These are phyloP conservation scores for Brachionus sp. DNA, from an alignment of 1,140 invertebrate species.

Conservation along the genomic window DNA sequence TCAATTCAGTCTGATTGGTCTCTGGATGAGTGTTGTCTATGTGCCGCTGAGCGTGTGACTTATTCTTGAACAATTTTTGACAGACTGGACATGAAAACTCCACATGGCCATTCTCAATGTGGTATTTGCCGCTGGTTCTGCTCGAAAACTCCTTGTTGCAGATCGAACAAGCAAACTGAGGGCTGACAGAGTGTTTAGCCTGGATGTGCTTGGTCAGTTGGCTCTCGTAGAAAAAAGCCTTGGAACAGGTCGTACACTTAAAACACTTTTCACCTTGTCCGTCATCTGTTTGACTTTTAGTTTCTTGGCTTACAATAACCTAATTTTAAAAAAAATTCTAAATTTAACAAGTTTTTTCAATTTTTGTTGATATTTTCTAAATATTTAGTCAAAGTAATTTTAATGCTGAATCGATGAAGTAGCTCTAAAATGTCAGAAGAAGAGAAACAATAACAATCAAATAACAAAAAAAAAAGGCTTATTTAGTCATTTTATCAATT, in stretches of 20 bases:
- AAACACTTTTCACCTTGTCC: background rate
- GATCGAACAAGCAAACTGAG: background rate
- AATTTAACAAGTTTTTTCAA: background rate
- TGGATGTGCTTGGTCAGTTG: conserved; percentile 1
- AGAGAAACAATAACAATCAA: too few species aligned
- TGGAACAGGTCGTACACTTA: background rate
- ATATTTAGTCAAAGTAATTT: too few species aligned
- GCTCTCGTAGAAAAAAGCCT: background rate
- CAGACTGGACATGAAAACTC: conserved; percentile 20
- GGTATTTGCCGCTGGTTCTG: background rate
- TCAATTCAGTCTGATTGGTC: background rate
- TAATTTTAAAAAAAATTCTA: background rate
- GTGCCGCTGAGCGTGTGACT: conserved; percentile 21
- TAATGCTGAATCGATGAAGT: too few species aligned
- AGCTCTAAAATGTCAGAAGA: too few species aligned
- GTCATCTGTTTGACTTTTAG: background rate
- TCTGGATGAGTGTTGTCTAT: background rate
- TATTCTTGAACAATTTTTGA: conserved; percentile 29
- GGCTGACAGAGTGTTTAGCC: background rate
- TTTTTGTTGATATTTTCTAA: too few species aligned
- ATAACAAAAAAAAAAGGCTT: too few species aligned
- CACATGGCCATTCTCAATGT: conserved; percentile 8
- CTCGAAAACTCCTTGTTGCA: conserved; percentile 12
- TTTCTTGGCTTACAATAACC: background rate
- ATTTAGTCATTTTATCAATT: too few species aligned